Conservation (phyloP, 2,888 invertebrate species). For the Drosophila cognata region DNA sequence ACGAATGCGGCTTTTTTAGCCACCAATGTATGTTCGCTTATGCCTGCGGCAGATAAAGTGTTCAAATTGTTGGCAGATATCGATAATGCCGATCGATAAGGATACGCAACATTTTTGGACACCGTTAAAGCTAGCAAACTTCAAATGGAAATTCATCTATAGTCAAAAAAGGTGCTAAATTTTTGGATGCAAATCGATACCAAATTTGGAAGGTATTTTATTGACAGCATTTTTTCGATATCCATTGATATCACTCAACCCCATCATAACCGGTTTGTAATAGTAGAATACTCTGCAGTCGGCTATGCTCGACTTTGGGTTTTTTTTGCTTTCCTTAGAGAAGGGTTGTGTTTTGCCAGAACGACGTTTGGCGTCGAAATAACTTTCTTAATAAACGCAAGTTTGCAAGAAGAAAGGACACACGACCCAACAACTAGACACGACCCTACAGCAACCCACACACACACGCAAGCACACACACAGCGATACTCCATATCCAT, state of each 20-base stretch:
- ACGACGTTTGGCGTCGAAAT: conserved; percentile 61
- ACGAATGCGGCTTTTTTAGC: not conserved
- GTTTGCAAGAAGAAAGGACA: conserved; percentile 66
- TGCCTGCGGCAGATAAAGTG: not conserved
- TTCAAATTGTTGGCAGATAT: not conserved
- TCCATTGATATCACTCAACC: not conserved
- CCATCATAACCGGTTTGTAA: not conserved
- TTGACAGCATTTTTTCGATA: no score
- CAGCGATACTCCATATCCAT: conserved; percentile 22
- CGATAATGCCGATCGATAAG: not conserved
- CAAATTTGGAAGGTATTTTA: not conserved
- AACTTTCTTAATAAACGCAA: conserved; percentile 79
- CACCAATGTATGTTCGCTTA: no score
- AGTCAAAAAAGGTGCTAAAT: not conserved
- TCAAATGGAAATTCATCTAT: not conserved
- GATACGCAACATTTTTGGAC: not conserved
- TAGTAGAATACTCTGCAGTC: not conserved
- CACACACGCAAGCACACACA: not conserved
- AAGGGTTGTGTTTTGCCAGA: conserved; percentile 38
- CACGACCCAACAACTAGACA: conserved; percentile 3
- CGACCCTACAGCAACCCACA: conserved; percentile 6
- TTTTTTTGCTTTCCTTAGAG: not conserved
- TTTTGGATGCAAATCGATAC: not conserved
- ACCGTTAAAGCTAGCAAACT: not conserved
- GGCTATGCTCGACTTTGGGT: not conserved